Evolutionary conservation across 1,140 invertebrate species (phyloP).

Genomic region (Camponotus pennsylvanicus): DNA sequence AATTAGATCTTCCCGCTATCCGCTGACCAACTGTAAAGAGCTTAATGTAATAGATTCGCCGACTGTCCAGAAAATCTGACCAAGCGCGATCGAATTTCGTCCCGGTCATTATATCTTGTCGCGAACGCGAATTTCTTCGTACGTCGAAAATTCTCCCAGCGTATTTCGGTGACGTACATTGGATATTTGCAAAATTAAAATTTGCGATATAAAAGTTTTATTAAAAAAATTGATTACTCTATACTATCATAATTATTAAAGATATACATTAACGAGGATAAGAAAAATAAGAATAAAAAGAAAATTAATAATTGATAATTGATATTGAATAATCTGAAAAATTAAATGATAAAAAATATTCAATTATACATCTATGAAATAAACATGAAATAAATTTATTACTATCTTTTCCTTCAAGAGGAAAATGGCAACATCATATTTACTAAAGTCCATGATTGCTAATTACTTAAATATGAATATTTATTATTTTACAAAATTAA

Average conservation of each 20-base stretch:
- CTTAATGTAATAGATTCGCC: constrained; percentile 71
- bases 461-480: background rate
- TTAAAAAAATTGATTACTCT: background rate
- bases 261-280: too few species aligned
- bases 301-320: too few species aligned
- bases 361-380: background rate
- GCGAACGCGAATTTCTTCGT: constrained; percentile 19
- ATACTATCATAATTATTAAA: background rate
- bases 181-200: background rate
- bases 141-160: constrained; percentile 3
- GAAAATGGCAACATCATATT: background rate
- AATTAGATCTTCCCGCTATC: constrained; percentile 67
- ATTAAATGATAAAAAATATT: background rate
- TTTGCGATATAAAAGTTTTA: background rate
- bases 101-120: constrained; percentile 35
- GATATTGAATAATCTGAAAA: background rate
- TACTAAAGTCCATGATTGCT: background rate
- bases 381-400: background rate
- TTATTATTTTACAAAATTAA: background rate
- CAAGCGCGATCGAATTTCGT: constrained; percentile 53
- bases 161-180: background rate
- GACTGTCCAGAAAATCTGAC: constrained; percentile 64
- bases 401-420: background rate
- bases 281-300: too few species aligned
- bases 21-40: constrained; percentile 66